Evolutionary conservation across 2,797 vertebrate genomes (phyloP).

Genomic region (Gouania willdenowi): DNA sequence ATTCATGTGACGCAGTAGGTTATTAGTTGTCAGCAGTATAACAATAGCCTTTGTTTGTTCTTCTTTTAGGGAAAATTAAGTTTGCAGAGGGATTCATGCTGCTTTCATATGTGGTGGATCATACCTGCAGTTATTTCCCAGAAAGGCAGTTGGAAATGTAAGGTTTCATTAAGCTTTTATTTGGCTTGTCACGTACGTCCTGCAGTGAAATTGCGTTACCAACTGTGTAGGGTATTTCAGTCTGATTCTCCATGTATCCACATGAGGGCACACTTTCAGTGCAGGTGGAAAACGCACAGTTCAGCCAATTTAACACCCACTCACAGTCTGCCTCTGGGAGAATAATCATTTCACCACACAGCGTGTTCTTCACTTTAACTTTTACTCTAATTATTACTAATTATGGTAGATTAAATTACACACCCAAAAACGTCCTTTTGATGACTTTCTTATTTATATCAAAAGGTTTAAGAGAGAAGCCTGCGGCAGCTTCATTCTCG

Average conservation of each 20-base stretch:
- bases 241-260: slow-evolving; percentile 69
- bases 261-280: slow-evolving; percentile 84
- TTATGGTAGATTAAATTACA: neutral
- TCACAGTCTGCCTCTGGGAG: neutral
- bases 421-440: too few relatives aligned
- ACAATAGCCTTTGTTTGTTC: slow-evolving; percentile 3
- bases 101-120: slow-evolving; percentile 7
- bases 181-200: slow-evolving; percentile 46
- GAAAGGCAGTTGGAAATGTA: slow-evolving; percentile 23
- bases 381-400: slow-evolving; percentile 8
- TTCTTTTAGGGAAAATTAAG: neutral
- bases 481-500: too few relatives aligned
- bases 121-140: slow-evolving; percentile 17
- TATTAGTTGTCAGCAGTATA: neutral
- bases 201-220: slow-evolving; percentile 33
- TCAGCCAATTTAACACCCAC: slow-evolving; percentile 18
- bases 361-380: slow-evolving; percentile 7
- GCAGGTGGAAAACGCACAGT: slow-evolving; percentile 21
- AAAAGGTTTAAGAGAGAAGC: too few relatives aligned
- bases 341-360: slow-evolving; percentile 1
- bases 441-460: too few relatives aligned
- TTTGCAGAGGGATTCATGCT: neutral
- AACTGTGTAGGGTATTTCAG: slow-evolving; percentile 22
- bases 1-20: neutral
- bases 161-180: slow-evolving; percentile 59